Evolutionary conservation across 2,797 vertebrate species (phyloP), one percentile per base, ranked within the genome.

Genomic region (Gymnopithys bicolor): DNA sequence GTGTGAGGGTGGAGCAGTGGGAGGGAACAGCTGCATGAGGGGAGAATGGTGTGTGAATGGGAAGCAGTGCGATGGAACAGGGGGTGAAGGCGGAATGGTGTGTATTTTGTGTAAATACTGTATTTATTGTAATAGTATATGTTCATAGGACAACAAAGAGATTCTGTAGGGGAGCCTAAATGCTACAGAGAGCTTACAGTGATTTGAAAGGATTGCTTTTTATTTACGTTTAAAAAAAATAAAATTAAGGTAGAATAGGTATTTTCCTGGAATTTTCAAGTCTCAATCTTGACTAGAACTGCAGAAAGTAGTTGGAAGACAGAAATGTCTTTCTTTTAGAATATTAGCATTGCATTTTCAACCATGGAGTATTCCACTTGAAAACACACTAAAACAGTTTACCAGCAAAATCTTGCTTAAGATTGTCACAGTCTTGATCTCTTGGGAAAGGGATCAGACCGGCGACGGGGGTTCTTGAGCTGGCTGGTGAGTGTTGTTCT

Each of bases 221-320:
- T 39, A 14, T 39, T 52, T 41, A 3, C 0, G 19, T 62, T 33
- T 0, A 2, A 25, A 53, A 60, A 1, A 43, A 56, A 32, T 82
- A 22, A 6, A 64, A 33, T 33, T 33, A 33, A 33, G 33, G 3
- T 2, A 35, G 7, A 51, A 85, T 88, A 49, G 5, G 1, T 53
- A 18, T 60, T 73, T 63, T 69, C 24, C 32, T 45, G 39, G 22
- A 52, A 68, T 59, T 63, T 71, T 68, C 15, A 60, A 46, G 9
- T 80, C 23, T 52, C 22, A 28, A 4, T 41, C 49, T 67, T 67
- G 25, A 35, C 2, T 84, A 27, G 12, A 69, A 11, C 33, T 55
- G 8, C 43, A 88, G 21, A 75, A 75, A 59, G 13, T 33, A 16
- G 4, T 18, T 69, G 13, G 24, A 68, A 85, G 32, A 63, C 13